Percentiles rank a stretch among this genome's conserved stretches.
phyloP scores from a whole-genome alignment of 1,140 invertebrate species.

The Copidosoma floridanum region DNA sequence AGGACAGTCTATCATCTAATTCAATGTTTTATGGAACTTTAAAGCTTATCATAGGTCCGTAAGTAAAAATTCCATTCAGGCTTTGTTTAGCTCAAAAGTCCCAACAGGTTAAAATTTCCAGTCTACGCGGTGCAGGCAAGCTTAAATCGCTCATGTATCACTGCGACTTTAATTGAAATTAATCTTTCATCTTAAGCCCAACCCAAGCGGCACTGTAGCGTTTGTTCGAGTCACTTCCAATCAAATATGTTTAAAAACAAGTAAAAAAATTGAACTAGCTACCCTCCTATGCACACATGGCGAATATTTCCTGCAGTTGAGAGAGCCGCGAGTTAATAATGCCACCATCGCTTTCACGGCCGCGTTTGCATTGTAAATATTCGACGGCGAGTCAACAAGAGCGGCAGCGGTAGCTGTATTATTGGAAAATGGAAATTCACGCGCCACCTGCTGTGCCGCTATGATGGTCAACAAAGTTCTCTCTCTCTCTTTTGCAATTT shows the following conservation, averaged over 20 bases:
- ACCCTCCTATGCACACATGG: too few relatives aligned
- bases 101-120: too few relatives aligned
- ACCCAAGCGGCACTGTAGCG: too few relatives aligned
- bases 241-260: slow-evolving; percentile 11
- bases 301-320: background rate
- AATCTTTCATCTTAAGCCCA: slow-evolving; percentile 3
- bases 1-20: too few relatives aligned
- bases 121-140: too few relatives aligned
- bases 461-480: slow-evolving; percentile 9
- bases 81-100: too few relatives aligned
- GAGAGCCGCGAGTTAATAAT: slow-evolving; percentile 21
- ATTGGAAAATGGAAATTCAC: slow-evolving; percentile 20
- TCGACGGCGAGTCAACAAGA: slow-evolving; percentile 19
- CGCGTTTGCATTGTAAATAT: slow-evolving; percentile 23
- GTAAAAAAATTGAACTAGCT: too few relatives aligned
- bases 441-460: background rate
- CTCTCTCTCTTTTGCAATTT: background rate
- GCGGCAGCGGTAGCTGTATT: background rate
- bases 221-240: background rate
- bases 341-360: slow-evolving; percentile 12
- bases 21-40: too few relatives aligned
- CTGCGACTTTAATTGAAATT: too few relatives aligned
- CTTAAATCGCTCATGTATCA: too few relatives aligned
- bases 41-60: too few relatives aligned
- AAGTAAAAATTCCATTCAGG: too few relatives aligned